Percentiles rank a stretch among this genome's conserved stretches.
Conservation (phyloP, 2,888 invertebrate species). For the Lasioglossum villosulum region DNA sequence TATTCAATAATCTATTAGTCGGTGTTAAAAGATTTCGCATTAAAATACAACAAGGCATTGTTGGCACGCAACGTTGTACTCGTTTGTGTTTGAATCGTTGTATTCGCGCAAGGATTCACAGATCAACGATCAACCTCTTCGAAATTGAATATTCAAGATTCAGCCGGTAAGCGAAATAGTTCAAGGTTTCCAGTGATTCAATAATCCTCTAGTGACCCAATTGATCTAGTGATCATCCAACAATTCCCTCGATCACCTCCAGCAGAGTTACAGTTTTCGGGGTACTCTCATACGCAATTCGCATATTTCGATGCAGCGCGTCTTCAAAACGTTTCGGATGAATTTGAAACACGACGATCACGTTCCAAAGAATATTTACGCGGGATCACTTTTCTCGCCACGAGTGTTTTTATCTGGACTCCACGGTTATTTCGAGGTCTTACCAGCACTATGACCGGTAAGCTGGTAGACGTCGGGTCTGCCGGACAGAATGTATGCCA, state of each 20-base stretch:
- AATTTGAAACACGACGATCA: constrained; percentile 6
- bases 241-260: not conserved
- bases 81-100: no score
- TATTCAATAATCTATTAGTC: no score
- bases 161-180: not conserved
- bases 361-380: constrained; percentile 21
- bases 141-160: not conserved
- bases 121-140: not conserved
- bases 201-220: no score
- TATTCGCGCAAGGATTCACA: not conserved
- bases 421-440: constrained; percentile 4
- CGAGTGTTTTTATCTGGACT: not conserved
- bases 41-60: no score
- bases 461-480: constrained; percentile 4
- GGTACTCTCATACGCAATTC: not conserved
- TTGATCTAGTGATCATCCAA: not conserved
- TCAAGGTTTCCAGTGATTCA: not conserved
- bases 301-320: not conserved
- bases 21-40: no score
- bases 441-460: not conserved
- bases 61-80: no score
- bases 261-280: not conserved
- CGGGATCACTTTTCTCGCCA: constrained; percentile 16
- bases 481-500: constrained; percentile 13
- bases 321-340: constrained; percentile 25